Conservation (phyloP, 2,888 invertebrate genomes). For the Poecilobothrus nobilitatus region DNA sequence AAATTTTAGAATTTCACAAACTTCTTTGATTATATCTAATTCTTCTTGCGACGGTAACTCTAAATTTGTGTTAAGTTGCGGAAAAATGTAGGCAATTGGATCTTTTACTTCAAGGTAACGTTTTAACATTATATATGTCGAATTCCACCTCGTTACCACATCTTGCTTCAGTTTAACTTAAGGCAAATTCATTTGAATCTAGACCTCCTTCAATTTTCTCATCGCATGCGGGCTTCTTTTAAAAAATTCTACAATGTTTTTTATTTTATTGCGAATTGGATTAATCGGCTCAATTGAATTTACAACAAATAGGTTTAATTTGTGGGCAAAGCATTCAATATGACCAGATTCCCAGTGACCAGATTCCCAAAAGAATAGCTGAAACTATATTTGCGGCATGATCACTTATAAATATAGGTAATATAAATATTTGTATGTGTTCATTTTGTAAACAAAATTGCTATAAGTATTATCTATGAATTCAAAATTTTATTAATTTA, state of each 20-base stretch:
- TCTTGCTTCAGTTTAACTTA: conserved; percentile 28
- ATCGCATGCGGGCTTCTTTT: conserved; percentile 24
- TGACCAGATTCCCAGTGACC: no score
- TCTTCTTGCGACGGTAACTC: conserved; percentile 10
- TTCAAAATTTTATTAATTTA: no score
- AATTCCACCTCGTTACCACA: conserved; percentile 28
- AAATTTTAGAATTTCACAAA: conserved; percentile 14
- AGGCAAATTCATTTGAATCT: conserved; percentile 24
- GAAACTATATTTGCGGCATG: conserved; percentile 7
- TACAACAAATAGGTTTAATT: conserved; percentile 10
- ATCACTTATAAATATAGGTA: no score
- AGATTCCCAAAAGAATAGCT: conserved; percentile 7
- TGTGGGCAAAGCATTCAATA: conserved; percentile 11
- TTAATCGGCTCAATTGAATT: conserved; percentile 9
- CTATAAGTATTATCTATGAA: no score
- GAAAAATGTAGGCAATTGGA: background rate
- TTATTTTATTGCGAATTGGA: conserved; percentile 24
- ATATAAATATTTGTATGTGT: no score
- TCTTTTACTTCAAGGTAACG: background rate
- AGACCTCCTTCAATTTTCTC: conserved; percentile 25
- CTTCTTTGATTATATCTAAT: no score
- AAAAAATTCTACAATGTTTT: no score
- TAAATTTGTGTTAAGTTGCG: background rate
- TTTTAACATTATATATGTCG: conserved; percentile 23
- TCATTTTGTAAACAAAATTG: no score